Conservation (phyloP, 64 coral and sea anemone genomes). For the Porites lutea region DNA sequence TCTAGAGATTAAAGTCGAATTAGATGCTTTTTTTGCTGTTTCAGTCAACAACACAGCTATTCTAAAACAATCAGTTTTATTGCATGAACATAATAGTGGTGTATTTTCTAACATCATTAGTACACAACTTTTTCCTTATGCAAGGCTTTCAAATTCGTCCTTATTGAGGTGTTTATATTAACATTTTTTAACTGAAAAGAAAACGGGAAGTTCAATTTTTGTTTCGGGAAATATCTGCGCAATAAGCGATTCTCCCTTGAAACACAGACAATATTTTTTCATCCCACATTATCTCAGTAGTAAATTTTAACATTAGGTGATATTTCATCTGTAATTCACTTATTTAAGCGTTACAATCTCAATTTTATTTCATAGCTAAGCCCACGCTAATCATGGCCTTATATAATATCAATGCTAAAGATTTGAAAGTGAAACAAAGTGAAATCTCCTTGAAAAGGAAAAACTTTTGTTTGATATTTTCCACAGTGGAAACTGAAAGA, state of each 20-base stretch:
- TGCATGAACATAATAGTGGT: constrained; percentile 26
- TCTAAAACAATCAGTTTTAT: constrained; percentile 57
- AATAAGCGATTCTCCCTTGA: not conserved
- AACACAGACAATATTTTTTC: not conserved
- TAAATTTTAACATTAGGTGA: constrained; percentile 8
- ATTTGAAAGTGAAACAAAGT: not conserved
- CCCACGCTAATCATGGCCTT: not conserved
- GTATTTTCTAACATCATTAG: constrained; percentile 12
- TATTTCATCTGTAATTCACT: constrained; percentile 12
- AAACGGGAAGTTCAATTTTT: not conserved
- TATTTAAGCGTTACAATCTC: constrained; percentile 8
- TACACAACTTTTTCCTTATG: constrained; percentile 1
- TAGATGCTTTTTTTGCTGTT: constrained; percentile 15
- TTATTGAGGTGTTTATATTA: too few relatives aligned
- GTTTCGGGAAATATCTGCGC: not conserved
- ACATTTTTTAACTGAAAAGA: too few relatives aligned
- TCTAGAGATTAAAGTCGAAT: constrained; percentile 21
- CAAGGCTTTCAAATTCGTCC: not conserved
- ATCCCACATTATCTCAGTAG: not conserved
- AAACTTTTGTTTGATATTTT: not conserved
- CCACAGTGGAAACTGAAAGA: not conserved
- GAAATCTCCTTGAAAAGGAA: not conserved
- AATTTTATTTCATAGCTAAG: not conserved
- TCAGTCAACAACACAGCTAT: constrained; percentile 9
- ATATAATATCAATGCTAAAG: not conserved